Conservation (phyloP, 2,888 invertebrate species). For the Archaeoteleia sp. region DNA sequence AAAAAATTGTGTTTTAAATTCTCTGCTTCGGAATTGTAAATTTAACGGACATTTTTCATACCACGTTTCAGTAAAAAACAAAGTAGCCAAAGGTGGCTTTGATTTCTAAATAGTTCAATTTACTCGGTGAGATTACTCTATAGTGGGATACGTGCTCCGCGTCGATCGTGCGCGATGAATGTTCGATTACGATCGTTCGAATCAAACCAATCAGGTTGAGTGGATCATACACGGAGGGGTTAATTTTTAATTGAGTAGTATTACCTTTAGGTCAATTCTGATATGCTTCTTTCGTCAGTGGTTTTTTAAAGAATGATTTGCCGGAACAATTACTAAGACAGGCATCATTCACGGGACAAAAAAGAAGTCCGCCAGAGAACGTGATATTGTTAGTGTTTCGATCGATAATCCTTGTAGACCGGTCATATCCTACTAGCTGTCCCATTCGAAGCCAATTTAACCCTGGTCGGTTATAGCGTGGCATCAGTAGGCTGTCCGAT, state of each 20-base stretch:
- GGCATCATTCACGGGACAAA: neutral
- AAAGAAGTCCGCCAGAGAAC: neutral
- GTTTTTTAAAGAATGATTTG: neutral
- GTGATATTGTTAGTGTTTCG: neutral
- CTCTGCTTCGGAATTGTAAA: no score
- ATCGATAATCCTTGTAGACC: conserved; percentile 4
- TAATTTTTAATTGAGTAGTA: conserved; percentile 10
- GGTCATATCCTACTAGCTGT: conserved; percentile 1
- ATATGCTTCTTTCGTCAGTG: neutral
- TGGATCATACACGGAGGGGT: conserved; percentile 2
- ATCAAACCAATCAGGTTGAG: conserved; percentile 3
- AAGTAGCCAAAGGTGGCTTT: conserved; percentile 3
- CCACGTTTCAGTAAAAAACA: conserved; percentile 1
- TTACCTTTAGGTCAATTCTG: neutral
- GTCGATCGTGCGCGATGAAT: conserved; percentile 15
- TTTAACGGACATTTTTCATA: no score
- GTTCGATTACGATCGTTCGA: conserved; percentile 12
- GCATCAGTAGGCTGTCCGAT: conserved; percentile 4
- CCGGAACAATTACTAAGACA: conserved; percentile 2
- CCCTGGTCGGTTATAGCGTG: neutral
- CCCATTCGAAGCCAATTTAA: conserved; percentile 13
- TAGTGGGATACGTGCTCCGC: conserved; percentile 4
- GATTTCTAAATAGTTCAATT: conserved; percentile 17
- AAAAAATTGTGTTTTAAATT: no score
- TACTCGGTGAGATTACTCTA: conserved; percentile 7